Evolutionary conservation across 2,113 vertebrate species (phyloP), one percentile per base, ranked within the genome.

Genomic region (Pedetes capensis): DNA sequence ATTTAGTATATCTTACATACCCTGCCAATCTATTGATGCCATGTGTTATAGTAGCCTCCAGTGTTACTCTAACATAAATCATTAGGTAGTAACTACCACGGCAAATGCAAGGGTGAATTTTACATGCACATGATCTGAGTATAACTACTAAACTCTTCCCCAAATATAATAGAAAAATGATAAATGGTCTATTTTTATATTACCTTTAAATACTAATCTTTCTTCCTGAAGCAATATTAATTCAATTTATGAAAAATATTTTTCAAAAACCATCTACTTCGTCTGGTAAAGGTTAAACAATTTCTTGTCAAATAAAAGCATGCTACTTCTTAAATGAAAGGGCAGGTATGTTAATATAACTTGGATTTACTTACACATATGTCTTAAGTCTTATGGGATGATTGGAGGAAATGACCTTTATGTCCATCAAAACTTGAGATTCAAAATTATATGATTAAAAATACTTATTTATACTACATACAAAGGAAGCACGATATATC

Each of bases 221-320:
- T 93, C 95, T 87, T 97, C 92, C 64, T 76, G 22, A 39, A 89
- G 83, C 66, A 94, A 81, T 96, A 96, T 96, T 96, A 97, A 96
- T 95, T 95, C 85, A 78, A 93, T 95, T 92, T 94, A 95, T 94
- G 74, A 90, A 94, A 96, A 97, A 95, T 82, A 93, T 95, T 88
- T 91, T 95, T 94, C 55, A 66, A 79, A 96, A 93, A 64, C 91
- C 72, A 91, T 96, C 71, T 87, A 83, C 91, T 95, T 95, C 75
- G 94, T 88, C 76, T 96, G 71, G 59, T 93, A 97, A 97, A 97
- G 96, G 92, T 97, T 97, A 97, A 97, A 93, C 61, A 96, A 87
- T 93, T 97, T 93, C 96, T 95, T 96, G 96, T 96, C 95, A 97
- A 97, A 97, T 97, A 97, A 96, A 96, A 94, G 79, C 74, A 93